Conservation (phyloP, 2,113 vertebrate species). For the Ctenodactylus gundi region DNA sequence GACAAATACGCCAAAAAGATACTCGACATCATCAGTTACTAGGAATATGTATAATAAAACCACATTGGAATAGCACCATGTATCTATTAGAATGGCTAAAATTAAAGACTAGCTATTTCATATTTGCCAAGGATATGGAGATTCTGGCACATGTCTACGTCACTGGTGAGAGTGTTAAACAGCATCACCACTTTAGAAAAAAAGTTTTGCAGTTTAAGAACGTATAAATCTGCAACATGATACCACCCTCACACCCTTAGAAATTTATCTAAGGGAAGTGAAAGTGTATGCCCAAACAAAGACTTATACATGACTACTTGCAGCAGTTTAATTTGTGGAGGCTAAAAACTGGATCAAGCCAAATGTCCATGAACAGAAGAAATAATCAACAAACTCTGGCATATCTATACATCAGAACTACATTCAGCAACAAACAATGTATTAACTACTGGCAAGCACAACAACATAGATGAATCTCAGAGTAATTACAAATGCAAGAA, state of each 20-base stretch:
- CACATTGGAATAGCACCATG: neutral
- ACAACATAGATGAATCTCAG: neutral
- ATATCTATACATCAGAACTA: neutral
- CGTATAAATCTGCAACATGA: neutral
- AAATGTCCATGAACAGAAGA: neutral
- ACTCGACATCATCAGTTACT: neutral
- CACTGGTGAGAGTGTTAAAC: neutral
- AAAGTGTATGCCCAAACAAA: neutral
- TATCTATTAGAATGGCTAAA: neutral
- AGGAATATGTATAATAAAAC: neutral
- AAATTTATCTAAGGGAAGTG: neutral
- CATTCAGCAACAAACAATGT: neutral
- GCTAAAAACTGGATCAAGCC: neutral
- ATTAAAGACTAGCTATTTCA: neutral
- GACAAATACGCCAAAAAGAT: neutral
- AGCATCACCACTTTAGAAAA: neutral
- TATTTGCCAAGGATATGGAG: neutral
- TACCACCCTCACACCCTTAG: neutral
- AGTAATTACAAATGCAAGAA: conserved; percentile 9
- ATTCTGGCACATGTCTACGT: neutral
- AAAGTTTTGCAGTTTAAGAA: neutral
- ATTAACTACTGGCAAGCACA: neutral
- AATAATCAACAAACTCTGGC: neutral
- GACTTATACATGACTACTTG: neutral
- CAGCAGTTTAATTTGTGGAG: neutral